Evolutionary conservation across 2,797 vertebrate genomes (phyloP).

Genomic region (Ceryle rudis): DNA sequence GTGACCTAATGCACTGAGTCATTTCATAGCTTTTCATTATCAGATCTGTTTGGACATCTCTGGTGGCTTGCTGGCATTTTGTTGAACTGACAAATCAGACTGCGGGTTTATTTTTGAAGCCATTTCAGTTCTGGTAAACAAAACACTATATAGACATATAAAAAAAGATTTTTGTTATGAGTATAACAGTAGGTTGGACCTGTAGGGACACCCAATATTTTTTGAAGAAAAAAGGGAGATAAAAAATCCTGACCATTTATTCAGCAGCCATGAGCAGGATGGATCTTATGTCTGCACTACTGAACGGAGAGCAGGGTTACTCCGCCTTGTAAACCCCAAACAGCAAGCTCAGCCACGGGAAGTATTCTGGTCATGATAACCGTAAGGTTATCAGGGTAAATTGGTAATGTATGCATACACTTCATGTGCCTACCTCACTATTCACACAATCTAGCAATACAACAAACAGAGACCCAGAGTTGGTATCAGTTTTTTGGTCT

Average conservation of each 20-base stretch:
- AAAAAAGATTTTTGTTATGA: not conserved
- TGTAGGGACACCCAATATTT: not conserved
- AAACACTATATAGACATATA: not conserved
- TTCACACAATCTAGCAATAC: not conserved
- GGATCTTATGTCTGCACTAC: not conserved
- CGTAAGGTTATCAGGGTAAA: not conserved
- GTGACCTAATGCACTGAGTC: conserved; percentile 31
- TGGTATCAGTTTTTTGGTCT: not conserved
- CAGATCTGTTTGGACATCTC: not conserved
- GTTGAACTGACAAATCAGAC: not conserved
- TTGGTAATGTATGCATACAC: not conserved
- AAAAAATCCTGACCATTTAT: not conserved
- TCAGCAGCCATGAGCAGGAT: not conserved
- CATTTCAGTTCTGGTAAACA: not conserved
- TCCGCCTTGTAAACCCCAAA: not conserved
- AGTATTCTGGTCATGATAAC: not conserved
- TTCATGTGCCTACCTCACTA: not conserved
- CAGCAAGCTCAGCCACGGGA: rapidly evolving
- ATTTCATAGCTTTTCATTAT: conserved; percentile 38
- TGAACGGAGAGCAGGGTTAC: not conserved
- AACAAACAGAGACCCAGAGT: not conserved
- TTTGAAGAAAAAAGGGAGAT: not conserved
- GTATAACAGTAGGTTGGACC: not conserved
- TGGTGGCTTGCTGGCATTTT: not conserved
- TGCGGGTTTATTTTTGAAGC: not conserved